Base-by-base conservation (phyloP, 2,888 invertebrate species). In the Napeogenes inachia region DNA sequence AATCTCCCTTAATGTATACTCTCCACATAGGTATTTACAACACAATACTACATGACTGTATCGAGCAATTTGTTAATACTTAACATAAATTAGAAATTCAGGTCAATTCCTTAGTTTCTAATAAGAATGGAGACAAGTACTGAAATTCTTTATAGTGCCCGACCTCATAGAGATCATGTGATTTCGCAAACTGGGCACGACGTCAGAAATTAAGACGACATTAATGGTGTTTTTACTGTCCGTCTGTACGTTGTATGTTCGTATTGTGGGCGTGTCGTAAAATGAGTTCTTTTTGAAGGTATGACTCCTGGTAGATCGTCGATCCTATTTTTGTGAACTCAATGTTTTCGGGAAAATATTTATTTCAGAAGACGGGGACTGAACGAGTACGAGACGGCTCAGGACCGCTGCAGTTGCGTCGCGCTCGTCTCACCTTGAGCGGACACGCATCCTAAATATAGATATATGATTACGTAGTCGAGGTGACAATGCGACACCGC, bases 251-350 rank as follows among this genome's bases (percentile, higher is more conserved):
- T 67, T 73, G 77, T 76, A 78, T 77, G 76, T 75, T 76, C 75
- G 70, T 70, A 71, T 65, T 70, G 83, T 84, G 84, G 85, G 85
- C 80, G 82, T 82, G 78, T 80, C 81, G 80, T 82, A 81, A 85
- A 84, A 77, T 71, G 76, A 79, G 80, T 79, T 81, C 76, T 79
- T 81, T 77, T 73, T 72, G 70, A 65, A 67, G 67, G 71, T 73
- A 74, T 74, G 70, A 73, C 68, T 69, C 61, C 66, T 63, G 68
- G 70, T 35, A 5, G 10, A 8, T 8, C 68, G 73, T 71, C 70
- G 71, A 74, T 79, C 74, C 80, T 79, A 81, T 79, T 83, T 80
- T 70, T 77, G 79, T 77, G 76, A 80, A 77, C 73, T 78, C 75
- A 77, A 21, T 21, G 21, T 79, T 83, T 77, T 75, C 72, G 75